These are phyloP conservation scores for Mylabris sibirica DNA, from an alignment of 2,888 invertebrate species.

Conservation along the genomic window DNA sequence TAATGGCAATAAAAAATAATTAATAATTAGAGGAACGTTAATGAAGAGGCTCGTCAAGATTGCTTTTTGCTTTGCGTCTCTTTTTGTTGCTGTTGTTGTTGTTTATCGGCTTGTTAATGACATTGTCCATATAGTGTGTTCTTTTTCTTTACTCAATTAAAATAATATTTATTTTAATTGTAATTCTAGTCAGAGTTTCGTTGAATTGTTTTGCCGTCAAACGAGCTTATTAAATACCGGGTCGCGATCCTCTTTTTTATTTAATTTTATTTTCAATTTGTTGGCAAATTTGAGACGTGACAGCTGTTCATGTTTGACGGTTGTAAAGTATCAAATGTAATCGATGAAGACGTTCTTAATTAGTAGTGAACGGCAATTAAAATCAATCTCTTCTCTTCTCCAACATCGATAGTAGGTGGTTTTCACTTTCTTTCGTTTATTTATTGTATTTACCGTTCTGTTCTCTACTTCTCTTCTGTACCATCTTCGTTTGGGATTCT, in stretches of 20 bases:
- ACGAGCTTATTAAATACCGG: conserved; percentile 6
- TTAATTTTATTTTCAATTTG: conserved; percentile 9
- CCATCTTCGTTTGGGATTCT: background rate
- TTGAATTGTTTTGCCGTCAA: background rate
- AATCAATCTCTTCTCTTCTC: background rate
- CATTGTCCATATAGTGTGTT: background rate
- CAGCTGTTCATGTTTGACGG: conserved; percentile 9
- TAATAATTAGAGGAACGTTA: conserved; percentile 8
- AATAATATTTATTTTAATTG: conserved; percentile 11
- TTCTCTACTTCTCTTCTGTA: background rate
- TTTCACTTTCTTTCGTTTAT: background rate
- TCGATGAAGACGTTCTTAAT: conserved; percentile 6
- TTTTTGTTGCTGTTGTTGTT: background rate
- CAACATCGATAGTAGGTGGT: background rate
- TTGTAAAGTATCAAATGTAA: conserved; percentile 7
- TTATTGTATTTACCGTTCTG: background rate
- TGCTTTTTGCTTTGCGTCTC: background rate
- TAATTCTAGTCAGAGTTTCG: conserved; percentile 1
- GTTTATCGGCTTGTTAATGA: conserved; percentile 3
- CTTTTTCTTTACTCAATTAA: background rate
- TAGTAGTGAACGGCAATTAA: conserved; percentile 2
- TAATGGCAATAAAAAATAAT: conserved; percentile 10
- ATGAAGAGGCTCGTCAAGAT: background rate
- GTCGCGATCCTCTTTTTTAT: background rate
- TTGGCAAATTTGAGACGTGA: conserved; percentile 9